Conservation (phyloP, 2,888 invertebrate species). For the Poecilobothrus nobilitatus region DNA sequence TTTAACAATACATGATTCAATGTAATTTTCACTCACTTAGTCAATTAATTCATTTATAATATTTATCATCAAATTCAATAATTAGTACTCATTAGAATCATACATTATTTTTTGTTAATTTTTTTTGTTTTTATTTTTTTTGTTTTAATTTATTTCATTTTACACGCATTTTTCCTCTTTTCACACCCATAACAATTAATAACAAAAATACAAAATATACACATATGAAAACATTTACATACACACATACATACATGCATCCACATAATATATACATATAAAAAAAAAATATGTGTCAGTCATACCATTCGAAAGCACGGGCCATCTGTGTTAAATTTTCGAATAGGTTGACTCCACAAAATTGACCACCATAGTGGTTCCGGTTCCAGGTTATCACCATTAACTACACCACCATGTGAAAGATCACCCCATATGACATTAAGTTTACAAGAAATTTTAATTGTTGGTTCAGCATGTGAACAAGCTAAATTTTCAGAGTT, state of each 20-base stretch:
- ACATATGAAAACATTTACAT: no score
- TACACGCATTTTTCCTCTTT: no score
- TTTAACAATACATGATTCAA: no score
- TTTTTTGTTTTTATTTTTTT: no score
- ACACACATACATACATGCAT: constrained; percentile 9
- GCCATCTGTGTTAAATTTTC: constrained; percentile 39
- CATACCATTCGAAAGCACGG: constrained; percentile 45
- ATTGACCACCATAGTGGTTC: constrained; percentile 37
- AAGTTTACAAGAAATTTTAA: constrained; percentile 84
- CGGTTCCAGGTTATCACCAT: constrained; percentile 63
- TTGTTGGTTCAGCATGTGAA: constrained; percentile 86
- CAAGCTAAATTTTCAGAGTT: constrained; percentile 95
- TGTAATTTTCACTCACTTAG: no score
- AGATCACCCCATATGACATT: constrained; percentile 78
- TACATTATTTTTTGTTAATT: no score
- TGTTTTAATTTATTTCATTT: no score
- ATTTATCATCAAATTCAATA: no score
- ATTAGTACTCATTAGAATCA: no score
- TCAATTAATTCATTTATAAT: no score
- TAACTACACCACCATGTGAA: constrained; percentile 81
- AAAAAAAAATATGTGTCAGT: constrained; percentile 25
- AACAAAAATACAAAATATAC: no score
- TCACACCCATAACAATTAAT: constrained; percentile 4
- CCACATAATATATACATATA: constrained; percentile 17
- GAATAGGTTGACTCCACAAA: constrained; percentile 42